Conservation (phyloP, 2,113 vertebrate species). For the Saccopteryx leptura region DNA sequence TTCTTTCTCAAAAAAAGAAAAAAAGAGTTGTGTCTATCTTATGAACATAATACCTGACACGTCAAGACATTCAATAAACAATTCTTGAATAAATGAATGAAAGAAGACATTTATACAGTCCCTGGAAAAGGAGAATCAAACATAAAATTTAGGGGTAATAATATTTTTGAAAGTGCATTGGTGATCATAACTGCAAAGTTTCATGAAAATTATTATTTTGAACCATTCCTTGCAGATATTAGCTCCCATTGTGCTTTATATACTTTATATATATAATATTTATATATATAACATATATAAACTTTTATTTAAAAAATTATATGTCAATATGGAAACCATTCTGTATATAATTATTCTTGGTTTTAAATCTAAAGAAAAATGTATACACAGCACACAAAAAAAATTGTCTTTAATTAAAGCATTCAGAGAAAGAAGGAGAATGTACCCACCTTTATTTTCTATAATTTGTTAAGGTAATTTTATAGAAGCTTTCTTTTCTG, state of each 20-base stretch:
- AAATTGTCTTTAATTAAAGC: slow-evolving; percentile 67
- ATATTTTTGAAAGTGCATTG: not conserved
- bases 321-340: not conserved
- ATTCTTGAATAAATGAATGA: not conserved
- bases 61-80: not conserved
- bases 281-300: not conserved
- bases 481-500: not conserved
- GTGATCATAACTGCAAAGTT: not conserved
- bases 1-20: no score
- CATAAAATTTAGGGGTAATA: not conserved
- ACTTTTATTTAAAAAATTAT: not conserved
- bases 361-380: slow-evolving; percentile 26
- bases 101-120: not conserved
- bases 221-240: not conserved
- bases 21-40: not conserved
- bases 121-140: not conserved
- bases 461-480: slow-evolving; percentile 57
- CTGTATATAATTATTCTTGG: not conserved
- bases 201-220: not conserved
- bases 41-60: not conserved
- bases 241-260: not conserved
- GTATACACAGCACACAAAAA: slow-evolving; percentile 9
- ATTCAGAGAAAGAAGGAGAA: slow-evolving; percentile 32
- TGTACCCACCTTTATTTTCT: not conserved
- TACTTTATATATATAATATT: not conserved